Conservation (phyloP, 2,113 vertebrate genomes). For the Oophaga pumilio region DNA sequence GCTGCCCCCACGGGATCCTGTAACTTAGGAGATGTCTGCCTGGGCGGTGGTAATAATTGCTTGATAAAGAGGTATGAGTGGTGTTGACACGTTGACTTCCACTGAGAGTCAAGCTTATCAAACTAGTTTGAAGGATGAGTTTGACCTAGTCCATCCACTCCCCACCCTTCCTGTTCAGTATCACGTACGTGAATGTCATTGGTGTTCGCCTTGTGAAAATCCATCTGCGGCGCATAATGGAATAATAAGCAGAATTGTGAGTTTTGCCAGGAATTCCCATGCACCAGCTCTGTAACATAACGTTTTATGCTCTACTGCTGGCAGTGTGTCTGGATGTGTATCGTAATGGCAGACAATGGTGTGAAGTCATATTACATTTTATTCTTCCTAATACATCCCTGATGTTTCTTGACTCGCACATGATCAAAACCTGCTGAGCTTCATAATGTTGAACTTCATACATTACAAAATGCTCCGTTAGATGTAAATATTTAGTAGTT, state of each 20-base stretch:
- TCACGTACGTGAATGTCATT: slow-evolving; percentile 17
- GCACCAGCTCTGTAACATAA: not conserved
- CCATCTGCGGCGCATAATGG: slow-evolving; percentile 18
- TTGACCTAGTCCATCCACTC: slow-evolving; percentile 4
- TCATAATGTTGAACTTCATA: not conserved
- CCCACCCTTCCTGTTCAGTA: slow-evolving; percentile 20
- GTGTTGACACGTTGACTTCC: slow-evolving; percentile 11
- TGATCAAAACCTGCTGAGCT: not conserved
- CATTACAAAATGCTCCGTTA: not conserved
- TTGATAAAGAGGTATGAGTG: slow-evolving; percentile 20
- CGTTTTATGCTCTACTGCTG: slow-evolving; percentile 39
- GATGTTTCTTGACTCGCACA: slow-evolving; percentile 31
- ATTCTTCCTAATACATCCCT: slow-evolving; percentile 55
- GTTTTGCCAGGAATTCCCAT: slow-evolving; percentile 5
- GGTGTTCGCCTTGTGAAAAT: not conserved
- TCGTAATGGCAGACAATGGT: slow-evolving; percentile 39
- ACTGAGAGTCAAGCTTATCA: slow-evolving; percentile 26
- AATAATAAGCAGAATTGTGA: not conserved
- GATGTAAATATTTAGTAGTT: not conserved
- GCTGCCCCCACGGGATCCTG: not conserved
- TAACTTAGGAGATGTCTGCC: not conserved
- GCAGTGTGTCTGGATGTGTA: slow-evolving; percentile 43
- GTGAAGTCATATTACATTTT: slow-evolving; percentile 52
- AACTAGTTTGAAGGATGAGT: slow-evolving; percentile 1
- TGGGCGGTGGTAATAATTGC: not conserved